These are phyloP conservation scores for Micrasema longulum DNA, from an alignment of 1,140 invertebrate genomes.

Conservation along the genomic window DNA sequence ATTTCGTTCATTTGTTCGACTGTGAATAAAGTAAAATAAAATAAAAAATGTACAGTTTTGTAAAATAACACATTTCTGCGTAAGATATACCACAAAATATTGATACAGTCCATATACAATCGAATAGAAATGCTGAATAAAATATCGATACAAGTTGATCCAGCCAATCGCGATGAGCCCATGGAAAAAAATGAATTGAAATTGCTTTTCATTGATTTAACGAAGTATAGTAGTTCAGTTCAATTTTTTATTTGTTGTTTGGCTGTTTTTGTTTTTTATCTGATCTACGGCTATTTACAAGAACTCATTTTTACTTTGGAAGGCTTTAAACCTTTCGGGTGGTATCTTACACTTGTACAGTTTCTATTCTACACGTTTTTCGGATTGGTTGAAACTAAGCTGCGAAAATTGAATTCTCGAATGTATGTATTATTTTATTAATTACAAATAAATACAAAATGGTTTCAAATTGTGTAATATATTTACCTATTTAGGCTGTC, in stretches of 20 bases:
- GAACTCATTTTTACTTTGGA: constrained; percentile 92
- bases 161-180: background rate
- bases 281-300: constrained; percentile 93
- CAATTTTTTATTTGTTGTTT: constrained; percentile 84
- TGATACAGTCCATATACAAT: too few species aligned
- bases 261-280: constrained; percentile 88
- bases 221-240: constrained; percentile 70
- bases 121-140: constrained; percentile 16
- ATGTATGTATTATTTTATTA: constrained; percentile 71
- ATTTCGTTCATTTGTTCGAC: background rate
- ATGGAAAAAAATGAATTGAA: constrained; percentile 62
- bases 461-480: too few species aligned
- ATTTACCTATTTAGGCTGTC: too few species aligned
- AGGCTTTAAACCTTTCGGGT: constrained; percentile 90
- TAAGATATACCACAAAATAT: too few species aligned
- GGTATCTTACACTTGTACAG: constrained; percentile 93
- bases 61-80: too few species aligned
- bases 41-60: too few species aligned
- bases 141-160: constrained; percentile 10
- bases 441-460: too few species aligned
- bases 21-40: too few species aligned
- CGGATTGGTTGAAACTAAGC: constrained; percentile 79
- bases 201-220: constrained; percentile 82
- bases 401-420: constrained; percentile 74
- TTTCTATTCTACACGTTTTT: constrained; percentile 89